A percentile compares a stretch with the other conserved stretches of the same genome.
Conservation (phyloP, 2,113 vertebrate genomes). For the Aspidoscelis tigris region DNA sequence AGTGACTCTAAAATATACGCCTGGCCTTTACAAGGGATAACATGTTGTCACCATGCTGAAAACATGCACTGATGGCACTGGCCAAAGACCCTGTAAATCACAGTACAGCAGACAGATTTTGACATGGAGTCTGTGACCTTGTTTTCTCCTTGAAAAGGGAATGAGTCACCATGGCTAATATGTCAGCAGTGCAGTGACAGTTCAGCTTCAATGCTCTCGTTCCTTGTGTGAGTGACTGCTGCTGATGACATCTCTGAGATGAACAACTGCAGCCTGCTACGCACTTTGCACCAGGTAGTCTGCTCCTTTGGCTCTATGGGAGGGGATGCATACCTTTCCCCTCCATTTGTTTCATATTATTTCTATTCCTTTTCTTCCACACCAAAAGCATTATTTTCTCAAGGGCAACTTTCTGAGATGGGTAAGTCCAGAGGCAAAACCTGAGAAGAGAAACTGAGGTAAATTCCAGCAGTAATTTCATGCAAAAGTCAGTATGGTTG, state of each 20-base stretch:
- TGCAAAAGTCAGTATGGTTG: background rate
- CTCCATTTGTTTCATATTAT: background rate
- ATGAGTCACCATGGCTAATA: slow-evolving; percentile 4
- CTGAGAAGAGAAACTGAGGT: background rate
- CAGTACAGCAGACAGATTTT: background rate
- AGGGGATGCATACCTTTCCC: background rate
- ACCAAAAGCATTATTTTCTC: background rate
- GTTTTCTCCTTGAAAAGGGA: background rate
- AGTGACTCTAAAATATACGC: background rate
- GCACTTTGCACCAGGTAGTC: background rate
- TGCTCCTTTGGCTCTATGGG: no score
- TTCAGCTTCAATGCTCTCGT: background rate
- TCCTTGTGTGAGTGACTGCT: background rate
- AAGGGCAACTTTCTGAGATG: no score
- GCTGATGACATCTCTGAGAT: background rate
- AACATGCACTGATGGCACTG: background rate
- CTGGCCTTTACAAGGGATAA: background rate
- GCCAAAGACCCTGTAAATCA: slow-evolving; percentile 18
- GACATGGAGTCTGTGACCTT: background rate
- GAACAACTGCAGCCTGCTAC: background rate
- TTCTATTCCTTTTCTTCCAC: background rate
- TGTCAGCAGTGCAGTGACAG: background rate
- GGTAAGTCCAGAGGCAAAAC: background rate
- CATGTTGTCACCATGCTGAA: background rate
- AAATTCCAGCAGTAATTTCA: background rate